phyloP scores from a whole-genome alignment of 2,113 vertebrate species.

The Corythaixoides concolor region DNA sequence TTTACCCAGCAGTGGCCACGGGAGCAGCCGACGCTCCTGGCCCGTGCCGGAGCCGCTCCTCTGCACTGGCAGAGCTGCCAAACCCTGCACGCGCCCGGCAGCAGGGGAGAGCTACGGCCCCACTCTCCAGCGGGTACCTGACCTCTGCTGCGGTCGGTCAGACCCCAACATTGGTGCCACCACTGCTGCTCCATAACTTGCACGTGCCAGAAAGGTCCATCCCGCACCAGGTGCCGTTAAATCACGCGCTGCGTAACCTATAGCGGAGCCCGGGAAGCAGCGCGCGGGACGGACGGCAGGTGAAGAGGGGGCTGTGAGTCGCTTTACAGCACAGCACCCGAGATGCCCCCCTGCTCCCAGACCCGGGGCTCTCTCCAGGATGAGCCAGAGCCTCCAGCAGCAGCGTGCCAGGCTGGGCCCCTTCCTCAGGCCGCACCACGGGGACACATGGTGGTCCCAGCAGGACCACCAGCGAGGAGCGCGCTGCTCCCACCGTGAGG shows the following conservation, averaged over 20 bases:
- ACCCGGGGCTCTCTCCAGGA: too few relatives aligned
- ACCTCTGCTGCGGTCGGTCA: background rate
- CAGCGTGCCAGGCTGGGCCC: too few relatives aligned
- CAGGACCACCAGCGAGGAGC: background rate
- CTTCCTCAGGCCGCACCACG: rapidly evolving
- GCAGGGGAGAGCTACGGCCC: background rate
- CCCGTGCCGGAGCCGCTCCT: rapidly evolving
- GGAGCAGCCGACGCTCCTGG: background rate
- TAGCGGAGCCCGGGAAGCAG: too few relatives aligned
- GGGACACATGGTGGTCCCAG: rapidly evolving
- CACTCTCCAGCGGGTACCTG: background rate
- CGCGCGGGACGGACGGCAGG: too few relatives aligned
- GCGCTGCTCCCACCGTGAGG: rapidly evolving
- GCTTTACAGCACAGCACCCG: too few relatives aligned
- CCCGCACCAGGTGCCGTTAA: background rate
- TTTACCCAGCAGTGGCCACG: background rate
- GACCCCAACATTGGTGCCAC: rapidly evolving
- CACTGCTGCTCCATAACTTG: background rate
- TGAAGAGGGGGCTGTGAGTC: too few relatives aligned
- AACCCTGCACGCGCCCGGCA: rapidly evolving
- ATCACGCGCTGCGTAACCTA: rapidly evolving
- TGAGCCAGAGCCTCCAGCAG: background rate
- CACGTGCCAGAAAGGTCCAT: rapidly evolving
- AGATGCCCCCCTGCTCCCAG: background rate
- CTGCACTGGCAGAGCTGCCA: background rate